phyloP scores from a whole-genome alignment of 2,113 vertebrate genomes.

The Ceyx cyanopectus region DNA sequence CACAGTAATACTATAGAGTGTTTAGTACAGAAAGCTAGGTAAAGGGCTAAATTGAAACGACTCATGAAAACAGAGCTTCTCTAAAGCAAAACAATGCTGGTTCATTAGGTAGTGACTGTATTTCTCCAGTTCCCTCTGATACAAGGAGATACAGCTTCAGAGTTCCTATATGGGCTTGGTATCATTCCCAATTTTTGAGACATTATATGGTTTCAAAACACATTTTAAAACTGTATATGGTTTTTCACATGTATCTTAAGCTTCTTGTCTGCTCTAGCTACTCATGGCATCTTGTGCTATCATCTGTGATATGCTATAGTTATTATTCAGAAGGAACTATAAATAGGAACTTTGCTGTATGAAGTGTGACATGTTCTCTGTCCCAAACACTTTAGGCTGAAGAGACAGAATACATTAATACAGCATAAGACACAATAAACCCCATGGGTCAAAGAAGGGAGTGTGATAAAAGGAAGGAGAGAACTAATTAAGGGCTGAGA shows the following conservation, averaged over 20 bases:
- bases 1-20: background rate
- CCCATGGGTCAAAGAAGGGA: rapidly evolving
- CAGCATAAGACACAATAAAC: background rate
- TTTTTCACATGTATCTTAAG: background rate
- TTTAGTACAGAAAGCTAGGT: background rate
- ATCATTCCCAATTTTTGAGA: background rate
- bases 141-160: background rate
- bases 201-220: background rate
- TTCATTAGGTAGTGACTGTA: background rate
- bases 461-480: background rate
- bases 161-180: background rate
- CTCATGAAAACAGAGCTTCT: background rate
- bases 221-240: background rate
- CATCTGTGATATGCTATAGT: background rate
- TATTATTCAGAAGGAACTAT: background rate
- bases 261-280: background rate
- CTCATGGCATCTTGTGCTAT: background rate
- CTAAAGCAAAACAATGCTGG: background rate
- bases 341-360: background rate
- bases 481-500: background rate
- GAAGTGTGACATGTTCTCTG: background rate
- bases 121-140: background rate
- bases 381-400: background rate
- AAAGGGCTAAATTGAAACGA: background rate
- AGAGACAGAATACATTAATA: background rate